Conservation (phyloP, 92 coral and sea anemone genomes). For the Siderastrea siderea region DNA sequence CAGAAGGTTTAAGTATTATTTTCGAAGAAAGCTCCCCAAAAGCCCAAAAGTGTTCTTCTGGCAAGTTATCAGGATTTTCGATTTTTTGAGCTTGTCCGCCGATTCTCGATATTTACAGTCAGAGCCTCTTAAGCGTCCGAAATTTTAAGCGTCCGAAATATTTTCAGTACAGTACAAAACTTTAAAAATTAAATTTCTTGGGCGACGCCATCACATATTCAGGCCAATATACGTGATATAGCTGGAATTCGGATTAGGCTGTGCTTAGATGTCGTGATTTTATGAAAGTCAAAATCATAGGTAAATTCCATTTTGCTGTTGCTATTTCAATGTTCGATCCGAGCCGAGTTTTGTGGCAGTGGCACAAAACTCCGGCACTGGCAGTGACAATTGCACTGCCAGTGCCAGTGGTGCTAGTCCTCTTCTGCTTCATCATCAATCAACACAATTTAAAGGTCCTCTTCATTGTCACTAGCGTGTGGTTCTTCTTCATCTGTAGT, state of each 20-base stretch:
- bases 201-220: slow-evolving; percentile 18
- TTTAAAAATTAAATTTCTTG: neutral
- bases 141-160: slow-evolving; percentile 18
- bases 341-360: slow-evolving; percentile 17
- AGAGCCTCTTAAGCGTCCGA: neutral
- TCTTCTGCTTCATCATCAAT: slow-evolving; percentile 27
- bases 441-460: slow-evolving; percentile 46
- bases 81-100: too few relatives aligned
- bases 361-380: neutral
- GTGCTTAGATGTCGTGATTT: slow-evolving; percentile 21
- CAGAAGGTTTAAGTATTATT: too few relatives aligned
- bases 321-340: slow-evolving; percentile 11
- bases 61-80: too few relatives aligned
- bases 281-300: slow-evolving; percentile 14
- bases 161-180: slow-evolving; percentile 15
- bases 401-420: slow-evolving; percentile 28
- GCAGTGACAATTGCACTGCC: slow-evolving; percentile 10
- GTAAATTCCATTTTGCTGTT: neutral
- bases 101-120: too few relatives aligned
- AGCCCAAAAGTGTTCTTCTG: too few relatives aligned
- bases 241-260: slow-evolving; percentile 16
- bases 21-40: too few relatives aligned
- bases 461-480: slow-evolving; percentile 47
- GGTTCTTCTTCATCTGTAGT: slow-evolving; percentile 47
- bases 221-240: slow-evolving; percentile 39